A percentile compares a stretch with the other conserved stretches of the same genome.
Evolutionary conservation across 2,888 invertebrate genomes (phyloP).

Genomic region (Thereva nobilitata): DNA sequence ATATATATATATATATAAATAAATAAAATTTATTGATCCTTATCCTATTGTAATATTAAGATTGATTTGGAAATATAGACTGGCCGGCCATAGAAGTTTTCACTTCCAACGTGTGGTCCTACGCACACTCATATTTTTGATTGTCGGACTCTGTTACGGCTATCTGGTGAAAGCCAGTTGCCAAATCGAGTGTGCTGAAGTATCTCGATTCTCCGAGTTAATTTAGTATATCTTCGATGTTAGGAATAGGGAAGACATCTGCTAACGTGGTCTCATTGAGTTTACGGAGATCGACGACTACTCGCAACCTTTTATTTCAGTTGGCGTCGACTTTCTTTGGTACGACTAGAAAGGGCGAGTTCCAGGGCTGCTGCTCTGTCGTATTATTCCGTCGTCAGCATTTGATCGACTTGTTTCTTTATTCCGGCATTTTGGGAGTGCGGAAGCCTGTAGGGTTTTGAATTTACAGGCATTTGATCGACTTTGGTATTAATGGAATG

Average conservation of each 20-base stretch:
- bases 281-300: slow-evolving; percentile 1
- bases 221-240: slow-evolving; percentile 7
- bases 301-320: background rate
- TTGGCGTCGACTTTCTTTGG: background rate
- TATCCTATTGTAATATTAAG: too few relatives aligned
- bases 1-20: too few relatives aligned
- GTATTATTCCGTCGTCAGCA: background rate
- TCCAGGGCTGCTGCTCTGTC: slow-evolving; percentile 6
- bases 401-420: slow-evolving; percentile 1
- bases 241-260: background rate
- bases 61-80: too few relatives aligned
- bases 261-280: background rate
- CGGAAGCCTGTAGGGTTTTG: background rate
- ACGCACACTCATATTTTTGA: too few relatives aligned
- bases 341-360: background rate
- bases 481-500: slow-evolving; percentile 3
- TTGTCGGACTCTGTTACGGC: too few relatives aligned
- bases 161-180: slow-evolving; percentile 15
- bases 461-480: background rate
- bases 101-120: too few relatives aligned
- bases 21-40: too few relatives aligned
- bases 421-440: background rate
- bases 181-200: background rate
- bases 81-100: too few relatives aligned
- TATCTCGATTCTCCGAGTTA: background rate